These are phyloP conservation scores for Cardiocondyla obscurior DNA, from an alignment of 1,140 invertebrate species.

Conservation along the genomic window DNA sequence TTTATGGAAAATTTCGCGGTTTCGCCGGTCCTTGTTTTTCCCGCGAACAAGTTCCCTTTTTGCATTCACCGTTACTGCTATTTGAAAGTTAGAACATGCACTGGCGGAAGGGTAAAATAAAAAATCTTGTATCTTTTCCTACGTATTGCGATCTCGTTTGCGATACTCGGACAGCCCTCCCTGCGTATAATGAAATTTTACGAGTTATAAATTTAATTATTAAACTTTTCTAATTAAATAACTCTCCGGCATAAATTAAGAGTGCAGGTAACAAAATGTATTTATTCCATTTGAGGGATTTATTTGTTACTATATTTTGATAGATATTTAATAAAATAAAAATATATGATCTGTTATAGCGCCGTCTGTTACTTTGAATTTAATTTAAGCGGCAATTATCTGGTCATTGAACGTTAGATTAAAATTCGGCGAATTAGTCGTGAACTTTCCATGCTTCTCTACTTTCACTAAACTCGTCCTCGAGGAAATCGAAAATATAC, in stretches of 20 bases:
- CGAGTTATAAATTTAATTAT: background rate
- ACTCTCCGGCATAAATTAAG: background rate
- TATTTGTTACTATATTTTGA: too few relatives aligned
- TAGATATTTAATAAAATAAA: too few relatives aligned
- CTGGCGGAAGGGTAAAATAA: background rate
- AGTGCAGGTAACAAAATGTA: background rate
- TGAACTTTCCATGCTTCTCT: conserved; percentile 34
- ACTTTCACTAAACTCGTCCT: conserved; percentile 55
- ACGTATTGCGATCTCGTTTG: background rate
- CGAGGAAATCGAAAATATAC: conserved; percentile 28
- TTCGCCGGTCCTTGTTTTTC: conserved; percentile 2
- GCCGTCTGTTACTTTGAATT: background rate
- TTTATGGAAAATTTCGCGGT: conserved; percentile 42
- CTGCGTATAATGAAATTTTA: background rate
- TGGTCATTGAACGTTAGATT: conserved; percentile 5
- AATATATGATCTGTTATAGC: background rate
- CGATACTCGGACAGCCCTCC: background rate
- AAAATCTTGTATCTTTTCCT: background rate
- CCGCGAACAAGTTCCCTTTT: conserved; percentile 8
- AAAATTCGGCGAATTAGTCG: background rate
- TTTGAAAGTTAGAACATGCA: conserved; percentile 1
- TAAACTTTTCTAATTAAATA: background rate
- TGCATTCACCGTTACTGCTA: conserved; percentile 30
- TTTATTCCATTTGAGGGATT: background rate
- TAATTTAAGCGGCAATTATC: background rate